A percentile compares a stretch with the other conserved stretches of the same genome.
Evolutionary conservation across 2,113 vertebrate species (phyloP).

Genomic region (Apteryx owenii): DNA sequence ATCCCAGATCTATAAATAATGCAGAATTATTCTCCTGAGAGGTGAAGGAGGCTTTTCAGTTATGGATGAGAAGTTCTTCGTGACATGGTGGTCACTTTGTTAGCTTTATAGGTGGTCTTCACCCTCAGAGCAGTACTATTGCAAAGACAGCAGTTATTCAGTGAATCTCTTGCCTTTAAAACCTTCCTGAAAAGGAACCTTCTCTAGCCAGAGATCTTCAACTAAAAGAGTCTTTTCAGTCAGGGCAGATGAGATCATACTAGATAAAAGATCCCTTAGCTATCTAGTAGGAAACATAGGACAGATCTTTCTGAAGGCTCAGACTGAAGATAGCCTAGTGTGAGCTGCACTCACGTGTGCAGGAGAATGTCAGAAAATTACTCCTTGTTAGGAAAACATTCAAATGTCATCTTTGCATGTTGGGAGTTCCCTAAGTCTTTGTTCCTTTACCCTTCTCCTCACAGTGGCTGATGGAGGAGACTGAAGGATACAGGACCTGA

Average conservation of each 20-base stretch:
- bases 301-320: background rate
- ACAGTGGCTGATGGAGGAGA: background rate
- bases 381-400: background rate
- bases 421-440: background rate
- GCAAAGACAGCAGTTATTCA: background rate
- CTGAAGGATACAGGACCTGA: background rate
- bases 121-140: background rate
- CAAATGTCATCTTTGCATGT: background rate
- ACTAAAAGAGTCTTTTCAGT: background rate
- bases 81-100: background rate
- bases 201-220: background rate
- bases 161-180: background rate
- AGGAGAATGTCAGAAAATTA: conserved; percentile 37
- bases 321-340: background rate
- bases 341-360: background rate
- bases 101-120: background rate
- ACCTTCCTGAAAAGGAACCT: background rate
- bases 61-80: background rate
- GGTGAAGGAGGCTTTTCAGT: background rate
- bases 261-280: background rate
- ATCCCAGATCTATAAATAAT: background rate
- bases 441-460: background rate
- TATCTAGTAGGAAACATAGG: background rate
- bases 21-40: background rate
- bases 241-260: background rate